phyloP scores from a whole-genome alignment of 1,140 invertebrate genomes.

The Magallana angulata region DNA sequence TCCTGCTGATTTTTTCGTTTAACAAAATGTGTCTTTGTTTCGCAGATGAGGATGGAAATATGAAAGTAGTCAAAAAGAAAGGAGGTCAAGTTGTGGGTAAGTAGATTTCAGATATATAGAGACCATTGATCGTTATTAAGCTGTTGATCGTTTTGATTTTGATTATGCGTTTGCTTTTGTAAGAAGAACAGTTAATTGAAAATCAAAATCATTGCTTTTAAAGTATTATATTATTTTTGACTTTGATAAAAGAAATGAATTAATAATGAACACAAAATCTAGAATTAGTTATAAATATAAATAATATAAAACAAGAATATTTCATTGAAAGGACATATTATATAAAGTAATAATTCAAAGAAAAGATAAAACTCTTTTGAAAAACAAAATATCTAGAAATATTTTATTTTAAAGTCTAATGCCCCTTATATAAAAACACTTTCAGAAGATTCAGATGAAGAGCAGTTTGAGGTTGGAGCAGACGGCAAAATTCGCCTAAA shows the following conservation, averaged over 20 bases:
- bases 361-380: background rate
- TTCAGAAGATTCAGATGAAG: conserved; percentile 69
- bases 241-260: too few relatives aligned
- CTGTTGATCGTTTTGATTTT: too few relatives aligned
- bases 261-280: too few relatives aligned
- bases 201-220: too few relatives aligned
- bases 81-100: conserved; percentile 63
- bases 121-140: background rate
- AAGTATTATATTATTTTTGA: too few relatives aligned
- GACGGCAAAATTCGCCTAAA: conserved; percentile 74
- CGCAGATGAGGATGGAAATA: conserved; percentile 71
- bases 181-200: too few relatives aligned
- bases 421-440: background rate
- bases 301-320: too few relatives aligned
- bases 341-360: background rate
- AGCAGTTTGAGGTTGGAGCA: conserved; percentile 77
- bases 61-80: conserved; percentile 69
- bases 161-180: too few relatives aligned
- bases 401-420: background rate
- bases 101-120: background rate
- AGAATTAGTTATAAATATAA: too few relatives aligned
- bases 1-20: too few relatives aligned
- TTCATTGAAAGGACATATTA: too few relatives aligned
- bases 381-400: too few relatives aligned
- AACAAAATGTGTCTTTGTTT: background rate